Percentiles rank a stretch among this genome's conserved stretches.
Evolutionary conservation across 2,888 invertebrate species (phyloP).

Genomic region (Marasmarcha lunaedactyla): DNA sequence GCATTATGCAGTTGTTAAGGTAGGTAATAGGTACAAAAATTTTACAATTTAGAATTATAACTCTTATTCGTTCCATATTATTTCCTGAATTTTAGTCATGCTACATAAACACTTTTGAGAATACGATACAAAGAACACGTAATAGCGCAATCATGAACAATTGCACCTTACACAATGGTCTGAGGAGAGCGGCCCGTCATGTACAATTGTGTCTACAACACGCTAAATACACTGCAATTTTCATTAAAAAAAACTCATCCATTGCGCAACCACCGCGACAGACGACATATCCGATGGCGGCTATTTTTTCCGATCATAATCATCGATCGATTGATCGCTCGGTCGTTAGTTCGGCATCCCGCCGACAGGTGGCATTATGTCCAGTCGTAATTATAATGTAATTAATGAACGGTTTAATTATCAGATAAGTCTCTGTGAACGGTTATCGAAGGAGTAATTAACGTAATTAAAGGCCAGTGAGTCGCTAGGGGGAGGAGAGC

Average conservation of each 20-base stretch:
- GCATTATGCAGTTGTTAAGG: too few relatives aligned
- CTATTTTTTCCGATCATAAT: neutral
- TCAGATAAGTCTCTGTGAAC: slow-evolving; percentile 35
- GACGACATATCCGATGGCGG: neutral
- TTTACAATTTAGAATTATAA: too few relatives aligned
- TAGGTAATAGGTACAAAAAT: too few relatives aligned
- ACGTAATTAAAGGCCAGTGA: slow-evolving; percentile 33
- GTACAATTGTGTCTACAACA: too few relatives aligned
- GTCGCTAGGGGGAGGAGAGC: slow-evolving; percentile 7
- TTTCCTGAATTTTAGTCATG: too few relatives aligned
- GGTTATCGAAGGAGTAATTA: slow-evolving; percentile 57
- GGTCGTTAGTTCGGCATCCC: slow-evolving; percentile 47
- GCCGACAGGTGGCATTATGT: slow-evolving; percentile 54
- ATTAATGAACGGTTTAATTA: slow-evolving; percentile 59
- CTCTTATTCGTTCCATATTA: too few relatives aligned
- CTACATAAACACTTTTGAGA: too few relatives aligned
- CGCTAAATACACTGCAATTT: too few relatives aligned
- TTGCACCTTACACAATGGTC: too few relatives aligned
- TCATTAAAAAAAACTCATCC: neutral
- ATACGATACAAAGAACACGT: too few relatives aligned
- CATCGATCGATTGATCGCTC: slow-evolving; percentile 26
- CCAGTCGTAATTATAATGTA: slow-evolving; percentile 56
- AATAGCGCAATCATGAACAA: too few relatives aligned
- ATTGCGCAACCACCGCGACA: neutral
- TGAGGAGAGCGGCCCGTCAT: too few relatives aligned